Evolutionary conservation across 2,888 invertebrate genomes (phyloP).

Genomic region (Xylota sylvarum): DNA sequence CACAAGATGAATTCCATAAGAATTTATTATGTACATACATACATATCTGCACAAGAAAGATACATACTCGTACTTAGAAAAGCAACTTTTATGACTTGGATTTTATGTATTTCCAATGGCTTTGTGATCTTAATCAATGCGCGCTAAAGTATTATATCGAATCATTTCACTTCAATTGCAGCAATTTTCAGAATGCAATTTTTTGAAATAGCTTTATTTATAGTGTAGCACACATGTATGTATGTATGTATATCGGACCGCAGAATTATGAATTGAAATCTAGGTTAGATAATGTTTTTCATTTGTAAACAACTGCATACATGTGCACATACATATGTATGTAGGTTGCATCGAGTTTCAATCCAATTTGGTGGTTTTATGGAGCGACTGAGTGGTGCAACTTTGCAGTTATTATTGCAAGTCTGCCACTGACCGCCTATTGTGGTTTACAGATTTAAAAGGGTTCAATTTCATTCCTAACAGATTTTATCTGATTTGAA

Average conservation of each 20-base stretch:
- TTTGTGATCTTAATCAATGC: slow-evolving; percentile 9
- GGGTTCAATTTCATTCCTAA: too few species aligned
- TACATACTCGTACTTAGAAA: background rate
- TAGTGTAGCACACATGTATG: background rate
- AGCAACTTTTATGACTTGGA: slow-evolving; percentile 8
- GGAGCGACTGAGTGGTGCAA: background rate
- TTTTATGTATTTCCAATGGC: slow-evolving; percentile 18
- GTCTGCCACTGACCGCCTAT: background rate
- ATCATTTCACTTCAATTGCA: slow-evolving; percentile 1
- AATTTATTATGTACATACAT: too few species aligned
- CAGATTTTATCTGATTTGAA: too few species aligned
- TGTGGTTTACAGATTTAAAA: background rate
- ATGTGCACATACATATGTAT: too few species aligned
- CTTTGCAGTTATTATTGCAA: background rate
- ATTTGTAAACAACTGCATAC: too few species aligned
- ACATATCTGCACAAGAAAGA: background rate
- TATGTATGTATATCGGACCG: background rate
- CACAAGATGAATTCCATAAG: background rate
- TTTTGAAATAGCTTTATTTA: slow-evolving; percentile 4
- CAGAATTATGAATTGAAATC: background rate
- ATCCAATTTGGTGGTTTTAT: background rate
- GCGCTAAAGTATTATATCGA: background rate
- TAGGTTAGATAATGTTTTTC: background rate
- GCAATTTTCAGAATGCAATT: background rate
- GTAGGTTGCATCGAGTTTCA: background rate